Evolutionary conservation across 2,113 vertebrate genomes (phyloP).

Genomic region (Cheirogaleus medius): DNA sequence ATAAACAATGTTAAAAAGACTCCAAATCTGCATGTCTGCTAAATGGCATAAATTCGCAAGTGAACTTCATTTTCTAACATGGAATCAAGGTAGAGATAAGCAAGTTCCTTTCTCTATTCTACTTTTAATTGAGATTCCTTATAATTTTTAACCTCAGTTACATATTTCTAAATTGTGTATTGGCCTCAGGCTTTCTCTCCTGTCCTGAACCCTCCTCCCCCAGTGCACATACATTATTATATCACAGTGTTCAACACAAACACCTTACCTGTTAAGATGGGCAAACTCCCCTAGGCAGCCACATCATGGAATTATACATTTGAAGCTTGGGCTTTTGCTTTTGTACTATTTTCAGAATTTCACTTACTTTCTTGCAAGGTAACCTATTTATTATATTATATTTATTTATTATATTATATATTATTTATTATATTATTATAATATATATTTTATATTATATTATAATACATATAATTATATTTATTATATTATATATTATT

Average conservation of each 20-base stretch:
- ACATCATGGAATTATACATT: background rate
- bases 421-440: too few relatives aligned
- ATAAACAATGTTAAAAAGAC: background rate
- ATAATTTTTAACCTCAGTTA: background rate
- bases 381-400: background rate
- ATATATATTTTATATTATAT: too few relatives aligned
- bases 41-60: background rate
- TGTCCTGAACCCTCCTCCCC: background rate
- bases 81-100: background rate
- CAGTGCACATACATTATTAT: rapidly evolving
- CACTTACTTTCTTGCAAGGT: background rate
- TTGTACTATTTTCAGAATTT: background rate
- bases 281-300: background rate
- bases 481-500: too few relatives aligned
- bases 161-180: background rate
- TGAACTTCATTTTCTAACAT: background rate
- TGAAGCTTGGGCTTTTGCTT: background rate
- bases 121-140: background rate
- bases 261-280: background rate
- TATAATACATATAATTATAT: too few relatives aligned
- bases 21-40: background rate
- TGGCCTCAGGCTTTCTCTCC: background rate
- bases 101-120: background rate
- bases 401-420: too few relatives aligned
- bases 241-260: background rate